These are phyloP conservation scores for Trochalopteron elliotii DNA, from an alignment of 2,113 vertebrate species.

Conservation along the genomic window DNA sequence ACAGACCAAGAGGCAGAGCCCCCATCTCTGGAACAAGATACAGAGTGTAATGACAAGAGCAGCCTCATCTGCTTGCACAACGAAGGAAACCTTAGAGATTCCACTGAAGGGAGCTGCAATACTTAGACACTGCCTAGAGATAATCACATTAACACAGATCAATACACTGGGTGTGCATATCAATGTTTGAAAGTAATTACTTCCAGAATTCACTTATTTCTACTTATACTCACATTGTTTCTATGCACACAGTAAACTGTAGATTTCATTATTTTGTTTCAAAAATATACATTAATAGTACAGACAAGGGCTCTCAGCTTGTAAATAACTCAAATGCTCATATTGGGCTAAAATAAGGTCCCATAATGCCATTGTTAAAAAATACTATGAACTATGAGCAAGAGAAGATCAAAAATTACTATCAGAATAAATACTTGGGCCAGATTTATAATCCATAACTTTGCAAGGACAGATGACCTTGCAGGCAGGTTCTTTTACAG, in stretches of 20 bases:
- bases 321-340: background rate
- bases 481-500: background rate
- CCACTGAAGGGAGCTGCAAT: background rate
- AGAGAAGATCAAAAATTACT: background rate
- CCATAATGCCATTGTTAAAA: background rate
- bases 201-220: background rate
- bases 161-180: background rate
- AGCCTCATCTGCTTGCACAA: background rate
- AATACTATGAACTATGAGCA: background rate
- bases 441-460: background rate
- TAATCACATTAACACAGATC: background rate
- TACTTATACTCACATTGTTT: background rate
- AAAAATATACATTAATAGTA: background rate
- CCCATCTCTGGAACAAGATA: background rate
- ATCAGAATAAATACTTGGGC: background rate
- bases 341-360: background rate
- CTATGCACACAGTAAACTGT: background rate
- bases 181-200: background rate
- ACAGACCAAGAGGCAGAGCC: background rate
- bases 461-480: background rate
- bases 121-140: background rate
- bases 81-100: background rate
- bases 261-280: background rate
- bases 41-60: background rate
- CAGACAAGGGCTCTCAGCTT: background rate